Percentiles rank a stretch among this genome's conserved stretches.
These are phyloP conservation scores for Hapalemur alaotrensis DNA, from an alignment of 2,797 vertebrate genomes.

Conservation along the genomic window DNA sequence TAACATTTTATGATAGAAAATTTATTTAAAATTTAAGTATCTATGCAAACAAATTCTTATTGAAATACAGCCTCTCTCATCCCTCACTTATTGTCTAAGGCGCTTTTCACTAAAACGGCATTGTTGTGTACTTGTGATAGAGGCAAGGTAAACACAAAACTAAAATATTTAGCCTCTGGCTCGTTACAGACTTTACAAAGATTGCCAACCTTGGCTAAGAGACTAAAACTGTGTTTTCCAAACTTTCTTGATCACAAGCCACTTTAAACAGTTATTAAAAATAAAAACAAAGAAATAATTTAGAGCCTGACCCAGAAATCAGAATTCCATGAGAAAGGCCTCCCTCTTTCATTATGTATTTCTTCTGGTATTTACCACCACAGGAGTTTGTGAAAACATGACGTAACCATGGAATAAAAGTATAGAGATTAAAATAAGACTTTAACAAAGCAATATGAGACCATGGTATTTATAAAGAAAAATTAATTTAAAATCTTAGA, in stretches of 20 bases:
- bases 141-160: background rate
- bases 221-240: background rate
- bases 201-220: background rate
- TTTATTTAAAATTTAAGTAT: background rate
- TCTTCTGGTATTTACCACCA: background rate
- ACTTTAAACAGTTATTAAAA: background rate
- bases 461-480: background rate
- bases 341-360: background rate
- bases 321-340: background rate
- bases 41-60: background rate
- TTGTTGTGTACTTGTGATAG: background rate
- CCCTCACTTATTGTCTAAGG: background rate
- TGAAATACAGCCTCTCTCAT: background rate
- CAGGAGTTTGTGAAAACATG: background rate
- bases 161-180: too few species aligned
- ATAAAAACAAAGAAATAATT: background rate
- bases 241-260: background rate
- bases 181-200: background rate
- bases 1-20: background rate
- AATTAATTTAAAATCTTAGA: background rate
- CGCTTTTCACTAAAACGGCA: background rate
- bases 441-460: background rate
- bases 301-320: background rate
- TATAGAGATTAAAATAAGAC: background rate
- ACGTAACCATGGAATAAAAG: background rate